Evolutionary conservation across 1,140 invertebrate genomes (phyloP), one percentile per base, ranked within the genome.

Genomic region (Nephila pilipes): DNA sequence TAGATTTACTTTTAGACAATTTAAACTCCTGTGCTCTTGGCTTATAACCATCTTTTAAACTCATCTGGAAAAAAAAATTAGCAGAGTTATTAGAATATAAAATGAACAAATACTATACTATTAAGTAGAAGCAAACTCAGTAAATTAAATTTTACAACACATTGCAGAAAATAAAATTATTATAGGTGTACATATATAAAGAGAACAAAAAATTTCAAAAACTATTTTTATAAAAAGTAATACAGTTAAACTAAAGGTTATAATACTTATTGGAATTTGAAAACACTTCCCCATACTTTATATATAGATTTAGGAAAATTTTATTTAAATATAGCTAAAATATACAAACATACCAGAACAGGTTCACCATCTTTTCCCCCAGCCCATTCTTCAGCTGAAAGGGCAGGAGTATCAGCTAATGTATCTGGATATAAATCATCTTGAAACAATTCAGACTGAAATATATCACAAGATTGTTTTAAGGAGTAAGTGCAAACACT

Each of bases 371-470:
- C 97, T 95, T 97, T 97, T 87, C 98, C 98, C 54, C 95, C 96
- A 88, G 98, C 96, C 99, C 99, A 99, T 95, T 99, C 98, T 95
- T 99, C 98, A 8, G 98, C 98, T 1, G 98, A 97, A 65, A 98
- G 96, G 10, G 98, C 97, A 55, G 99, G 97, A 63, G 97, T 97
- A 94, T 99, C 98, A 32, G 98, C 97, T 0, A 98, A 95, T n/a
- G 99, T 99, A 96, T 99, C 99, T 0, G 99, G 99, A 96, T 99
- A 99, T 80, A 99, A 96, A 96, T 99, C 99, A 96, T 99, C 98
- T 97, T 99, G 99, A 96, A 99, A 99, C 89, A 99, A 96, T 95
- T 99, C 99, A 92, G 99, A 99, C 97, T 97, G 95, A 54, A 96
- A 95, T 54, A 36, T 46, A 46, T 10, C 12, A 38, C 6, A 46